These are phyloP conservation scores for Vireo griseus DNA, from an alignment of 2,797 vertebrate species.

Conservation along the genomic window DNA sequence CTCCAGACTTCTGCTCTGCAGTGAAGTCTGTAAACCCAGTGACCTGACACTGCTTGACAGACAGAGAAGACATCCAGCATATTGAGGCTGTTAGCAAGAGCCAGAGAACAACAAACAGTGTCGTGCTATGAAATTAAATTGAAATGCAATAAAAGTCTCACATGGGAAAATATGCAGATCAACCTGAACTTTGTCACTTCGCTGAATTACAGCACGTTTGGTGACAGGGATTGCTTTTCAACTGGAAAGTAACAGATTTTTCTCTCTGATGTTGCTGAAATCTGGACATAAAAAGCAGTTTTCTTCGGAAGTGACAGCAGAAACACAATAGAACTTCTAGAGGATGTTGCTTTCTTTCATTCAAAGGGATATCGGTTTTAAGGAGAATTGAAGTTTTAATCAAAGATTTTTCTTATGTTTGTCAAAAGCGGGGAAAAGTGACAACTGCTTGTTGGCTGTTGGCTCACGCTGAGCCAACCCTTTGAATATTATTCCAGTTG, in stretches of 20 bases:
- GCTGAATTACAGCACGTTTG: not conserved
- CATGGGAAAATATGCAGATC: conserved; percentile 16
- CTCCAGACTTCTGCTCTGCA: not conserved
- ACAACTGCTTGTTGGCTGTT: conserved; percentile 16
- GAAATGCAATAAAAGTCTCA: not conserved
- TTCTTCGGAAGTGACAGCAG: not conserved
- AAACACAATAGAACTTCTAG: not conserved
- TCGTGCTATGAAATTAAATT: not conserved
- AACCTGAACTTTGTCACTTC: conserved; percentile 7
- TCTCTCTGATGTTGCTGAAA: not conserved
- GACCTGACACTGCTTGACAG: not conserved
- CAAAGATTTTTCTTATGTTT: conserved; percentile 27
- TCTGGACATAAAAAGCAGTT: not conserved
- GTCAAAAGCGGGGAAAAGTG: not conserved
- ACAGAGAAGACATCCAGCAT: not conserved
- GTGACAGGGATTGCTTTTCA: conserved; percentile 7
- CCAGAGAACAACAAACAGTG: conserved; percentile 11
- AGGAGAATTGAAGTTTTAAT: conserved; percentile 33
- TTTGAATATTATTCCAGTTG: conserved; percentile 53
- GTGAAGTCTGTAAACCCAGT: not conserved
- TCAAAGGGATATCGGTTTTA: not conserved
- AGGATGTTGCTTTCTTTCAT: not conserved
- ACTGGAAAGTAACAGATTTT: conserved; percentile 25
- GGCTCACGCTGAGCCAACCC: conserved; percentile 19
- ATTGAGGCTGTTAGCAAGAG: conserved; percentile 34